Evolutionary conservation across 2,797 vertebrate genomes (phyloP).

Genomic region (Poecile montanus): DNA sequence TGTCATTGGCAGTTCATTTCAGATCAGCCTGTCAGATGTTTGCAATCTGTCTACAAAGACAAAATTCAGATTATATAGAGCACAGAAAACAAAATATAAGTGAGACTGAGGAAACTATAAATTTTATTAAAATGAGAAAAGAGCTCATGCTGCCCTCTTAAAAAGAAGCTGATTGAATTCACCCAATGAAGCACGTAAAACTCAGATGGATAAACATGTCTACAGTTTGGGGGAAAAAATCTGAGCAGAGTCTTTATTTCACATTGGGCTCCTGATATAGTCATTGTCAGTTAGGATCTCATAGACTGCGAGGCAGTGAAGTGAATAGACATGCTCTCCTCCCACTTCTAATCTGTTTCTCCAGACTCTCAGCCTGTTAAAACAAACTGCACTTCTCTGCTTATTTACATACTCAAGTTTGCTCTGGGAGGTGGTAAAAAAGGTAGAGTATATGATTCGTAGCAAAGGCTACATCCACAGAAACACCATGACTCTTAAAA

Average conservation of each 20-base stretch:
- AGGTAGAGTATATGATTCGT: neutral
- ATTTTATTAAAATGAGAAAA: neutral
- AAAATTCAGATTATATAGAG: neutral
- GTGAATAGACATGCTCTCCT: neutral
- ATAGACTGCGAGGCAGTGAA: neutral
- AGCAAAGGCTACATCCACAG: neutral
- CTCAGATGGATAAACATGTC: neutral
- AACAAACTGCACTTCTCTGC: neutral
- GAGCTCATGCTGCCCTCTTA: neutral
- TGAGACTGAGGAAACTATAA: fast-evolving
- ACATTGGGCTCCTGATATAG: neutral
- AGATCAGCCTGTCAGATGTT: neutral
- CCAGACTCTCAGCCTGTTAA: neutral
- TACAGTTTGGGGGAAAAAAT: neutral
- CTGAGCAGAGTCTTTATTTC: neutral
- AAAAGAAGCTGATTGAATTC: neutral
- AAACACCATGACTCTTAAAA: neutral
- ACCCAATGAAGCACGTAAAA: neutral
- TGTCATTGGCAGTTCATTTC: neutral
- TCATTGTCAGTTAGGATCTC: neutral
- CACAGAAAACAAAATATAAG: neutral
- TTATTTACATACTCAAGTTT: neutral
- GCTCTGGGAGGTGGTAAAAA: neutral
- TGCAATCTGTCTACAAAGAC: neutral
- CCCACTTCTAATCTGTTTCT: neutral